Evolutionary conservation across 1,140 invertebrate species (phyloP).

Genomic region (Drosophila tani): DNA sequence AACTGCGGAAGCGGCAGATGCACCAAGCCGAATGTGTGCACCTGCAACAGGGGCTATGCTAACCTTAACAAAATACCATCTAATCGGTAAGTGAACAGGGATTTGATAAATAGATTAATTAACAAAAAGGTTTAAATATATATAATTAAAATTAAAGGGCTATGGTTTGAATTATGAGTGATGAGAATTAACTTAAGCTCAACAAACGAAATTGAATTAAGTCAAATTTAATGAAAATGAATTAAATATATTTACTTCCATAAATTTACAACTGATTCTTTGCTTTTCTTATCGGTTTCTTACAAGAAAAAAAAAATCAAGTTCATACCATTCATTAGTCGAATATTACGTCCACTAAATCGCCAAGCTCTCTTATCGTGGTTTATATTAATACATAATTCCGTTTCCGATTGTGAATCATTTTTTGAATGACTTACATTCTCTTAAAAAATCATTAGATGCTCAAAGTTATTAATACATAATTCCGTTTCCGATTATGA

Average conservation of each 20-base stretch:
- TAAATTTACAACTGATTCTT: no score
- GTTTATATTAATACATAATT: no score
- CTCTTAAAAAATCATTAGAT: not conserved
- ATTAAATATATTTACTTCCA: not conserved
- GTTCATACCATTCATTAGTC: no score
- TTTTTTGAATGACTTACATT: not conserved
- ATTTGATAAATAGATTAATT: not conserved
- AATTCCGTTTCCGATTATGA: not conserved
- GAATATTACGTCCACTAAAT: not conserved
- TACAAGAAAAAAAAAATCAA: not conserved
- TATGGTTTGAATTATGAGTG: no score
- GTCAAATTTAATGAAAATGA: not conserved
- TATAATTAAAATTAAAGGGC: no score
- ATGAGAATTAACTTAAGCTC: no score
- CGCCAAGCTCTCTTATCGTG: not conserved
- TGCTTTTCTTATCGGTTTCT: not conserved
- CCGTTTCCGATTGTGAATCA: not conserved
- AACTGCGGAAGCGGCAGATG: conserved; percentile 39
- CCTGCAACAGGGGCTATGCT: conserved; percentile 27
- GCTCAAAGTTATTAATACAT: no score
- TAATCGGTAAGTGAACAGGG: conserved; percentile 28
- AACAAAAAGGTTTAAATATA: no score
- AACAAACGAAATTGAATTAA: no score
- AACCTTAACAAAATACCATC: conserved; percentile 28
- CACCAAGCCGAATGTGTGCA: conserved; percentile 29